These are phyloP conservation scores for Streblospio benedicti DNA, from an alignment of 1,140 invertebrate genomes.

Conservation along the genomic window DNA sequence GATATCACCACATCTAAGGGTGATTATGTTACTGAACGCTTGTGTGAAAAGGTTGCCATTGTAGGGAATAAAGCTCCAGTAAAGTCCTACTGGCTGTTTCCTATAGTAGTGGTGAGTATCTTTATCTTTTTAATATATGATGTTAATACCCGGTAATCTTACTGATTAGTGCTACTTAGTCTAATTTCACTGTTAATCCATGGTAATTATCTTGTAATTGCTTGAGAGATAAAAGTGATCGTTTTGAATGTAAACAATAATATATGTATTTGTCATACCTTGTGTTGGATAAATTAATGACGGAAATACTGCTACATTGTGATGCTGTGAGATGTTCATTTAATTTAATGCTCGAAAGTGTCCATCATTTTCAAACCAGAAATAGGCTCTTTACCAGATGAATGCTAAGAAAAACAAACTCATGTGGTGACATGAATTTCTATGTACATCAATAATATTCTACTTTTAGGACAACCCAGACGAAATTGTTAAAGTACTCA, in stretches of 20 bases:
- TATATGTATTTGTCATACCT: no score
- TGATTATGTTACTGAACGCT: conserved; percentile 33
- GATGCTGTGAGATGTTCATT: no score
- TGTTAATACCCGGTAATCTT: not conserved
- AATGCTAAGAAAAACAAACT: no score
- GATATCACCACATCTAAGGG: conserved; percentile 30
- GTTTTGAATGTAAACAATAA: no score
- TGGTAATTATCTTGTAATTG: no score
- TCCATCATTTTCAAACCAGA: no score
- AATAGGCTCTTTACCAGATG: no score
- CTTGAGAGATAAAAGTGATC: no score
- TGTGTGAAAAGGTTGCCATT: conserved; percentile 30
- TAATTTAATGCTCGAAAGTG: no score
- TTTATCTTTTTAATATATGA: not conserved
- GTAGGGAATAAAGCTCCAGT: conserved; percentile 34
- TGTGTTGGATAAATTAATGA: no score
- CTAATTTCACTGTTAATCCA: not conserved
- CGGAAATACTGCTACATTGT: no score
- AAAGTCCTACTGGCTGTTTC: conserved; percentile 47
- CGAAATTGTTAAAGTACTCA: conserved; percentile 30
- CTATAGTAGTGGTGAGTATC: conserved; percentile 41
- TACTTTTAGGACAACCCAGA: conserved; percentile 41
- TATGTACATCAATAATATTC: not conserved
- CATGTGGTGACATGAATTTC: no score
- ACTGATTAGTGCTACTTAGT: not conserved